A percentile compares a stretch with the other conserved stretches of the same genome.
Conservation (phyloP, 2,888 invertebrate species). For the Phyllotreta cruciferae region DNA sequence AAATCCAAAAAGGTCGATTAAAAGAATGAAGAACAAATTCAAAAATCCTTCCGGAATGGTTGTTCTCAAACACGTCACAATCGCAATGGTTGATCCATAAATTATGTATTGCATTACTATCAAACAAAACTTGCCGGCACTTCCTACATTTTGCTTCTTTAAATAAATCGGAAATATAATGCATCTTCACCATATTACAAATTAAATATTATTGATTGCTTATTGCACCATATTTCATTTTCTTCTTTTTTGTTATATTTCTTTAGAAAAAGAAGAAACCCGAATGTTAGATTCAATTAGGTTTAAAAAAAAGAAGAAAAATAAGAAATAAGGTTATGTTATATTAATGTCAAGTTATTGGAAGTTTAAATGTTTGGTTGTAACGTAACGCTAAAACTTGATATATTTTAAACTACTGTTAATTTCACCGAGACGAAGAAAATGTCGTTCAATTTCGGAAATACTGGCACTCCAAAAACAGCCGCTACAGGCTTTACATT, state of each 20-base stretch:
- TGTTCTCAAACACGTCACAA: not conserved
- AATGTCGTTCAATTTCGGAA: conserved; percentile 53
- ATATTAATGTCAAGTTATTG: too few relatives aligned
- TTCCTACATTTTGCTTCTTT: conserved; percentile 12
- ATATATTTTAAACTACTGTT: too few relatives aligned
- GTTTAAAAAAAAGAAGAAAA: too few relatives aligned
- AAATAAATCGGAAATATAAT: not conserved
- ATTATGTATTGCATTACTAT: conserved; percentile 1
- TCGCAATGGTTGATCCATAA: not conserved
- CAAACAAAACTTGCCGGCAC: conserved; percentile 2
- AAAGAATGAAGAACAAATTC: not conserved
- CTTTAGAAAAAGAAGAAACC: too few relatives aligned
- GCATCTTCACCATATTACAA: not conserved
- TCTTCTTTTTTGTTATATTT: too few relatives aligned
- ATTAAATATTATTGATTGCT: too few relatives aligned
- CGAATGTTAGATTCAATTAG: too few relatives aligned
- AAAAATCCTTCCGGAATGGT: not conserved
- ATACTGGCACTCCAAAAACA: conserved; percentile 49
- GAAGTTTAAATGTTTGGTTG: too few relatives aligned
- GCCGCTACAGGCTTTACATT: conserved; percentile 55
- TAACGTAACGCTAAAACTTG: too few relatives aligned
- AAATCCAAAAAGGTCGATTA: not conserved
- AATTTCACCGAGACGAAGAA: not conserved
- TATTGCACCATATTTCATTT: too few relatives aligned
- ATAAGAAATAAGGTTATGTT: too few relatives aligned